Percentiles rank a stretch among this genome's conserved stretches.
Evolutionary conservation across 2,113 vertebrate genomes (phyloP).

Genomic region (Odontophorus gujanensis): DNA sequence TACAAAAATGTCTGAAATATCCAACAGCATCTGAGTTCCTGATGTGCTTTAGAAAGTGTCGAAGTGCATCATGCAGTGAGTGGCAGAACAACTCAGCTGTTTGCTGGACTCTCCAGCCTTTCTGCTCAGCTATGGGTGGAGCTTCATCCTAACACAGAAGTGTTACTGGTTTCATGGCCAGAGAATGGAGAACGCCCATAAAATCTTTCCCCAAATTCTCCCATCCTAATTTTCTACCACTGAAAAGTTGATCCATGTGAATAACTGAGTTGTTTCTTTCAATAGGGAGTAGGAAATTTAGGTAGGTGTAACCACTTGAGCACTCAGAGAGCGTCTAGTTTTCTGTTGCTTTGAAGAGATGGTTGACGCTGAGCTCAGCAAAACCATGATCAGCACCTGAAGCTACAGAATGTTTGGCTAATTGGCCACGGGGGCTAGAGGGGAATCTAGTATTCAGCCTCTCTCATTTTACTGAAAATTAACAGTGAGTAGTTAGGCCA

Average conservation of each 20-base stretch:
- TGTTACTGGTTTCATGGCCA: background rate
- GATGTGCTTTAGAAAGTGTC: background rate
- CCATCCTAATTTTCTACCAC: background rate
- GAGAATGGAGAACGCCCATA: background rate
- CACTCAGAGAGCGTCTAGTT: background rate
- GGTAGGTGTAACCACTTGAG: background rate
- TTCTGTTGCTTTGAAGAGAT: background rate
- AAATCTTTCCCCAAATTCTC: background rate
- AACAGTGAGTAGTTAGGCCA: background rate
- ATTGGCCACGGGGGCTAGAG: background rate
- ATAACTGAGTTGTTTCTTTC: background rate
- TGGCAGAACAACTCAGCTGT: background rate
- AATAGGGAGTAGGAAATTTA: background rate
- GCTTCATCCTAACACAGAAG: background rate
- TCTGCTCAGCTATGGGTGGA: background rate
- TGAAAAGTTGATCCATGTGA: background rate
- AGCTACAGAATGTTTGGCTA: background rate
- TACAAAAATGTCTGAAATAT: background rate
- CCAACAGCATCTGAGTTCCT: background rate
- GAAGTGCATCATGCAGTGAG: background rate
- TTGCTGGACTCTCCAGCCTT: background rate
- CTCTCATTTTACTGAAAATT: background rate
- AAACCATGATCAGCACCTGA: background rate
- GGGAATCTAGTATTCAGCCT: background rate
- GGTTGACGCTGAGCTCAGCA: background rate